These are phyloP conservation scores for Anoplopoma fimbria DNA, from an alignment of 2,113 vertebrate species.

Conservation along the genomic window DNA sequence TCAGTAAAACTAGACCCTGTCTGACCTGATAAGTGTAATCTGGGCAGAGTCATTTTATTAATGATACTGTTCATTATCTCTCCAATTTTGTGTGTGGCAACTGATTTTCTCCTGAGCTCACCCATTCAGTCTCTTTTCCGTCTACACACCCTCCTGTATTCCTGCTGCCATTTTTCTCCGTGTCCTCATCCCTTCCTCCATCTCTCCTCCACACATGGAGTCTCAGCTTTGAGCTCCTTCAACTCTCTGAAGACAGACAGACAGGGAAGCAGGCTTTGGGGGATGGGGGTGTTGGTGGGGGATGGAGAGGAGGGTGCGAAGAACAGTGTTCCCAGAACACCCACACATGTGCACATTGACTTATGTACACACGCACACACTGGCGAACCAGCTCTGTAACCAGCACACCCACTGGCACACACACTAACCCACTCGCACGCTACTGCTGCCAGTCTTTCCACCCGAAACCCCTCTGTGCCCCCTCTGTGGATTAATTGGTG, in stretches of 20 bases:
- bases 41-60: neutral
- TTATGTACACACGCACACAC: slow-evolving; percentile 2
- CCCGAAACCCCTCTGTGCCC: slow-evolving; percentile 16
- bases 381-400: slow-evolving; percentile 7
- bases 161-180: neutral
- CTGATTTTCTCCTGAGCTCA: slow-evolving; percentile 1
- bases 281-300: slow-evolving; percentile 54
- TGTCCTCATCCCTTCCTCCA: slow-evolving; percentile 42
- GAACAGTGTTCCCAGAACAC: slow-evolving; percentile 53
- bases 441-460: slow-evolving; percentile 61
- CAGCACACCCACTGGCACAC: slow-evolving; percentile 36
- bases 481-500: slow-evolving; percentile 68
- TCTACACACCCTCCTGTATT: neutral
- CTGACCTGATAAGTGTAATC: neutral
- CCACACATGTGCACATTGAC: slow-evolving; percentile 46
- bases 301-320: slow-evolving; percentile 59
- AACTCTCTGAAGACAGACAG: slow-evolving; percentile 61
- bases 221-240: slow-evolving; percentile 49
- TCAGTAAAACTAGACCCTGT: neutral
- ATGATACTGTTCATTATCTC: neutral
- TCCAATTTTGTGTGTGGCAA: neutral
- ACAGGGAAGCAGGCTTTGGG: slow-evolving; percentile 47
- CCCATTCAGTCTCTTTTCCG: neutral
- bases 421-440: slow-evolving; percentile 3
- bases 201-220: slow-evolving; percentile 23